phyloP scores from a whole-genome alignment of 2,888 invertebrate genomes.

The Drosophila testacea region DNA sequence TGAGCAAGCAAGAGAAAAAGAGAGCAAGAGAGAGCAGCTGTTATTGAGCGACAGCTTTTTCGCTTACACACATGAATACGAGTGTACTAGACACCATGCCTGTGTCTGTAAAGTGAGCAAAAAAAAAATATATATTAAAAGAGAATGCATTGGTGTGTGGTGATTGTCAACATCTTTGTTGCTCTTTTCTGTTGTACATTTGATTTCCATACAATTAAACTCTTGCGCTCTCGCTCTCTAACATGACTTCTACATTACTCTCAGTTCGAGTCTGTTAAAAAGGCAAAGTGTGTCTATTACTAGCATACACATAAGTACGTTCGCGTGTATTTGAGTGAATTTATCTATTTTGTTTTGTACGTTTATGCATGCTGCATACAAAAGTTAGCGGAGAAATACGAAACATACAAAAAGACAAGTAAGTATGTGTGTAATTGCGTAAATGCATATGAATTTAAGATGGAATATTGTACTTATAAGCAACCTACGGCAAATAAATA shows the following conservation, averaged over 20 bases:
- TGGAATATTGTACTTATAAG: background rate
- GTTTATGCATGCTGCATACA: background rate
- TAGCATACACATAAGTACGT: background rate
- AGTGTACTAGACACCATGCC: background rate
- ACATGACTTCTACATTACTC: slow-evolving; percentile 6
- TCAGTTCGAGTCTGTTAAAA: slow-evolving; percentile 10
- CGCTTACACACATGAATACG: background rate
- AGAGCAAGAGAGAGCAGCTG: slow-evolving; percentile 41
- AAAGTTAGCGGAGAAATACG: background rate
- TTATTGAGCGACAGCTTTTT: slow-evolving; percentile 16
- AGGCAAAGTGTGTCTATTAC: slow-evolving; percentile 13
- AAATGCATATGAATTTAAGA: background rate
- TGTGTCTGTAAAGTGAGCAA: slow-evolving; percentile 8
- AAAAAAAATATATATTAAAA: slow-evolving; percentile 17
- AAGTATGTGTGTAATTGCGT: background rate
- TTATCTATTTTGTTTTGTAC: slow-evolving; percentile 1
- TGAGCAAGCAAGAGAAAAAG: slow-evolving; percentile 35
- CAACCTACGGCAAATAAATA: background rate
- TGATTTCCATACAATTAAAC: slow-evolving; percentile 31
- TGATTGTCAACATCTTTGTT: slow-evolving; percentile 39
- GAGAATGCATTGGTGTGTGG: slow-evolving; percentile 19
- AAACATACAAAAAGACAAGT: background rate
- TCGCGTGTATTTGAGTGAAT: too few species aligned
- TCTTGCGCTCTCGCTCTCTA: slow-evolving; percentile 34
- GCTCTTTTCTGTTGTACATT: slow-evolving; percentile 35